Percentiles rank a stretch among this genome's conserved stretches.
Conservation (phyloP, 2,888 invertebrate species). For the Netelia fuscicornis region DNA sequence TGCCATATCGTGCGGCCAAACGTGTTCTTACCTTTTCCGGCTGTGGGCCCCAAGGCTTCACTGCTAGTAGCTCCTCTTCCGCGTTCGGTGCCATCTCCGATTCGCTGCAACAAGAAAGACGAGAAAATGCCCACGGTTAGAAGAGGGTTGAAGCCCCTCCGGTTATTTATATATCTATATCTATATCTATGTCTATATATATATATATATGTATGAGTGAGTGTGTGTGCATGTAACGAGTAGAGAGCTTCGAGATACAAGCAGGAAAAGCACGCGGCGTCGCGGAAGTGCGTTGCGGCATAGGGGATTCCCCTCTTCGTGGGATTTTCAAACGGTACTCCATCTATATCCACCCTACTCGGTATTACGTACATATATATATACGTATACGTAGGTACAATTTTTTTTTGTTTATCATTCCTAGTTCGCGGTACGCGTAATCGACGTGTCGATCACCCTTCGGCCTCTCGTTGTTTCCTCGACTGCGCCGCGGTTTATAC, state of each 20-base stretch:
- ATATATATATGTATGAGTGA: not conserved
- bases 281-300: conserved; percentile 58
- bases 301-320: conserved; percentile 68
- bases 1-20: conserved; percentile 36
- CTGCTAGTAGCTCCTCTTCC: conserved; percentile 83
- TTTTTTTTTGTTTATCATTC: conserved; percentile 28
- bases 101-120: conserved; percentile 79
- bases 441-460: conserved; percentile 69
- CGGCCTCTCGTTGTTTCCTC: conserved; percentile 36
- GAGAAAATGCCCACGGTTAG: conserved; percentile 54
- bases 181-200: not conserved
- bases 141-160: conserved; percentile 43
- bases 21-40: conserved; percentile 81
- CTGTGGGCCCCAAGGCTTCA: conserved; percentile 81
- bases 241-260: conserved; percentile 30
- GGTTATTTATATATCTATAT: conserved; percentile 18
- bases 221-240: conserved; percentile 1
- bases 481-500: not conserved
- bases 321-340: conserved; percentile 81
- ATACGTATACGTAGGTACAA: conserved; percentile 5
- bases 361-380: not conserved
- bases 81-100: conserved; percentile 84
- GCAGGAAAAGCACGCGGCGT: conserved; percentile 44
- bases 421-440: conserved; percentile 60
- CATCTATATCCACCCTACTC: conserved; percentile 73